Evolutionary conservation across 1,140 invertebrate species (phyloP).

Genomic region (Stratiolaelaps scimitus): DNA sequence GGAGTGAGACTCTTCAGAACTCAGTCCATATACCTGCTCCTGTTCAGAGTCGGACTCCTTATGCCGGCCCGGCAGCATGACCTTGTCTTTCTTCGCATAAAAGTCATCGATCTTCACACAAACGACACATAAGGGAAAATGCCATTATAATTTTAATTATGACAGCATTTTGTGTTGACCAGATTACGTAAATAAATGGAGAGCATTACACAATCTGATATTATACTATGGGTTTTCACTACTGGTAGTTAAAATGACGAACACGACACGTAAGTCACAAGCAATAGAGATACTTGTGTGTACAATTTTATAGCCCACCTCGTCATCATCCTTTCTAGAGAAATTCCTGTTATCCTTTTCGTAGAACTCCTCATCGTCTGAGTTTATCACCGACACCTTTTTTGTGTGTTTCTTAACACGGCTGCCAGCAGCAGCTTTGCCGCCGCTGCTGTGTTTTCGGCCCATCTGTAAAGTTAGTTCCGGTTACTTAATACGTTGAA

Average conservation of each 20-base stretch:
- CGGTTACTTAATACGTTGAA: too few relatives aligned
- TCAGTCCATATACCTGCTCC: slow-evolving; percentile 1
- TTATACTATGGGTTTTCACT: too few relatives aligned
- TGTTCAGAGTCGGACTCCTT: slow-evolving; percentile 5
- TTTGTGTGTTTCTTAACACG: slow-evolving; percentile 6
- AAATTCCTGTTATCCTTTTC: background rate
- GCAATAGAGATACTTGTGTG: background rate
- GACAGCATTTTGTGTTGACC: too few relatives aligned
- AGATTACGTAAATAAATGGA: too few relatives aligned
- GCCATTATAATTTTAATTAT: too few relatives aligned
- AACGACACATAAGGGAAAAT: too few relatives aligned
- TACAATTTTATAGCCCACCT: background rate
- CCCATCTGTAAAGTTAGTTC: too few relatives aligned
- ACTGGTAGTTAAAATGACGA: too few relatives aligned
- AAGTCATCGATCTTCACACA: slow-evolving; percentile 26
- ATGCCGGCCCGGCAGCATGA: background rate
- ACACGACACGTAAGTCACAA: too few relatives aligned
- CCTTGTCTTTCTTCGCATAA: slow-evolving; percentile 7
- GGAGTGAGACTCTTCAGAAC: background rate
- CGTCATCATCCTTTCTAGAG: background rate
- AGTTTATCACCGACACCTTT: background rate
- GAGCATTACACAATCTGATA: too few relatives aligned
- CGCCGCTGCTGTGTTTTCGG: too few relatives aligned
- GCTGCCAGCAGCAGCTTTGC: background rate
- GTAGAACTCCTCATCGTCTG: slow-evolving; percentile 9